phyloP scores from a whole-genome alignment of 2,113 vertebrate genomes.

The Pteropus alecto region DNA sequence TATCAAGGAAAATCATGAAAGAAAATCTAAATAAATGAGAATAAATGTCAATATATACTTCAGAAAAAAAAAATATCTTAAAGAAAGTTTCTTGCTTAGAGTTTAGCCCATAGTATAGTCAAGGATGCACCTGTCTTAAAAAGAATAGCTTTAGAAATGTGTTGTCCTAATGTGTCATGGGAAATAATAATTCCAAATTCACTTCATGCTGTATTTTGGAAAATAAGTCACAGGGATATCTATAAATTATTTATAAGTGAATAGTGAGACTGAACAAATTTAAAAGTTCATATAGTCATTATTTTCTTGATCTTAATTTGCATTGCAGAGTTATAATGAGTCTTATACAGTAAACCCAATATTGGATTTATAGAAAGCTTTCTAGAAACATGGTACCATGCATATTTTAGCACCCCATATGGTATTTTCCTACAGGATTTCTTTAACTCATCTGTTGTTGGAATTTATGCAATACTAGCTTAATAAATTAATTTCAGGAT shows the following conservation, averaged over 20 bases:
- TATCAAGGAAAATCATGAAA: conserved; percentile 26
- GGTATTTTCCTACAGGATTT: conserved; percentile 48
- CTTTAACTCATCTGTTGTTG: conserved; percentile 50
- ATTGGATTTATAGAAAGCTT: conserved; percentile 54
- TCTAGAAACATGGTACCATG: conserved; percentile 18
- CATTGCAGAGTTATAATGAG: conserved; percentile 34
- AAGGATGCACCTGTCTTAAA: neutral
- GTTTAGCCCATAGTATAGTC: neutral
- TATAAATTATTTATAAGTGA: conserved; percentile 51
- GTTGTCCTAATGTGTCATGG: neutral
- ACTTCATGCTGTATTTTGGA: neutral
- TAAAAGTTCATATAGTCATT: conserved; percentile 22
- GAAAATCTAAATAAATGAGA: neutral
- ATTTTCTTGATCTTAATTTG: conserved; percentile 43
- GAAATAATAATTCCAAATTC: conserved; percentile 44
- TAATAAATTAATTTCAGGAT: conserved; percentile 57
- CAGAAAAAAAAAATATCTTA: neutral
- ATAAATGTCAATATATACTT: neutral
- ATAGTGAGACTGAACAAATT: conserved; percentile 15
- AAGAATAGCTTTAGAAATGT: neutral
- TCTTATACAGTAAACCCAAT: conserved; percentile 11
- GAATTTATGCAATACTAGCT: conserved; percentile 51
- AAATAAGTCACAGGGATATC: neutral
- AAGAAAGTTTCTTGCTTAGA: neutral
- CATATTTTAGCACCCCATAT: conserved; percentile 51